phyloP scores from a whole-genome alignment of 2,113 vertebrate genomes.

The Psammodynastes pulverulentus region DNA sequence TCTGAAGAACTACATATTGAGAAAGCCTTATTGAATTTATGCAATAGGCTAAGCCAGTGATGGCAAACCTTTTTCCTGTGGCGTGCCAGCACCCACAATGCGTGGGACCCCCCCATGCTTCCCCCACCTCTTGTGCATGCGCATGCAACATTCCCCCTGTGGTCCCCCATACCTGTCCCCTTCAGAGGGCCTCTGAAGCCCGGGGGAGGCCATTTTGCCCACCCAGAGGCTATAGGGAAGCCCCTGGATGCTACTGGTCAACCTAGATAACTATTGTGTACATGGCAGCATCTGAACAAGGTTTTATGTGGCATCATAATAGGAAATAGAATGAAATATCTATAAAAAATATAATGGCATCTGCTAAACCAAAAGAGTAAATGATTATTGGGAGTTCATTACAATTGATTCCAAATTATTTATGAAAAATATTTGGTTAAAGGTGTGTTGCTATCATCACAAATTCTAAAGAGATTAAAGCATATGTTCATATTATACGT shows the following conservation, averaged over 20 bases:
- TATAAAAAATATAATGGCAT: neutral
- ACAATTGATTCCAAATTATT: neutral
- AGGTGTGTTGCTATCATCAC: neutral
- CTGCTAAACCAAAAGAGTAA: neutral
- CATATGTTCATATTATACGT: neutral
- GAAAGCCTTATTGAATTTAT: neutral
- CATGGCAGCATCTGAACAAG: neutral
- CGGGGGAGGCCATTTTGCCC: too few species aligned
- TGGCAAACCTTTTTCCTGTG: too few species aligned
- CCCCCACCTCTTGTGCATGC: too few species aligned
- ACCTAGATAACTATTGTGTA: neutral
- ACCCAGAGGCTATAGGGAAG: too few species aligned
- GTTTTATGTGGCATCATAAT: neutral
- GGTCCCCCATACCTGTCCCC: too few species aligned
- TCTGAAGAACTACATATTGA: neutral
- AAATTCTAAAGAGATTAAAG: neutral
- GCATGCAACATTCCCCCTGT: too few species aligned
- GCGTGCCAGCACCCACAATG: too few species aligned
- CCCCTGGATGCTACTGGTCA: too few species aligned
- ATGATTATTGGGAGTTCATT: neutral
- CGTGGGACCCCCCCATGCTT: too few species aligned
- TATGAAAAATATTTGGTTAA: neutral
- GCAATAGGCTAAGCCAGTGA: neutral
- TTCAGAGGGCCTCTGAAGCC: too few species aligned
- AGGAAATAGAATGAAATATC: neutral